Evolutionary conservation across 2,797 vertebrate genomes (phyloP).

Genomic region (Gila robusta): DNA sequence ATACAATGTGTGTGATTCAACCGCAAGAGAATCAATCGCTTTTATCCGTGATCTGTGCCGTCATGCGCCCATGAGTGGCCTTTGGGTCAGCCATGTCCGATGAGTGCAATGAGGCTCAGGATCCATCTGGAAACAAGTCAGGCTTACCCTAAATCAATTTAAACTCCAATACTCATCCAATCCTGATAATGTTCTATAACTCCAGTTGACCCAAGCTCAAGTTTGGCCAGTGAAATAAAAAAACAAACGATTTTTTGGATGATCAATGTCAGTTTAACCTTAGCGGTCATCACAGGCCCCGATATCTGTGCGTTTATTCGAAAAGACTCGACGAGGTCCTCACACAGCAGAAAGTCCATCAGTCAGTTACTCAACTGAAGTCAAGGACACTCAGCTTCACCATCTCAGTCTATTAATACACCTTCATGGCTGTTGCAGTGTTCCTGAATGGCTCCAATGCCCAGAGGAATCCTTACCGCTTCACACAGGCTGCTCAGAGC

Average conservation of each 20-base stretch:
- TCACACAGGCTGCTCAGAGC: conserved; percentile 45
- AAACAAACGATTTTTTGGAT: not conserved
- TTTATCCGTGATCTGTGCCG: conserved; percentile 27
- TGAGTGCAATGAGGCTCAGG: conserved; percentile 35
- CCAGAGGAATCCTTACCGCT: conserved; percentile 35
- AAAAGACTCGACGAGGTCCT: not conserved
- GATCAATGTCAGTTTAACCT: conserved; percentile 5
- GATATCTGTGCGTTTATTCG: not conserved
- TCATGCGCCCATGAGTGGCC: not conserved
- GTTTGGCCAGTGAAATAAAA: not conserved
- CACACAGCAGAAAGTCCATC: conserved; percentile 25
- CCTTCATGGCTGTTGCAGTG: conserved; percentile 38
- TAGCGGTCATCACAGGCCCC: not conserved
- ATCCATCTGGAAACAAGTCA: conserved; percentile 36
- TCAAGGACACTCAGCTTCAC: conserved; percentile 46
- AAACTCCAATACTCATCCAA: not conserved
- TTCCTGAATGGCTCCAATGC: conserved; percentile 42
- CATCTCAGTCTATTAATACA: conserved; percentile 46
- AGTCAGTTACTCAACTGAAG: conserved; percentile 29
- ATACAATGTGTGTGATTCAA: conserved; percentile 1
- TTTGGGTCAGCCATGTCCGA: not conserved
- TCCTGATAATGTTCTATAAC: not conserved
- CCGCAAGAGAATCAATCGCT: conserved; percentile 32
- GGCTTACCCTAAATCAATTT: conserved; percentile 33
- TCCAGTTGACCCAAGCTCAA: conserved; percentile 19